Evolutionary conservation across 2,888 invertebrate genomes (phyloP), one percentile per base, ranked within the genome.

Genomic region (Callimorpha dominula): DNA sequence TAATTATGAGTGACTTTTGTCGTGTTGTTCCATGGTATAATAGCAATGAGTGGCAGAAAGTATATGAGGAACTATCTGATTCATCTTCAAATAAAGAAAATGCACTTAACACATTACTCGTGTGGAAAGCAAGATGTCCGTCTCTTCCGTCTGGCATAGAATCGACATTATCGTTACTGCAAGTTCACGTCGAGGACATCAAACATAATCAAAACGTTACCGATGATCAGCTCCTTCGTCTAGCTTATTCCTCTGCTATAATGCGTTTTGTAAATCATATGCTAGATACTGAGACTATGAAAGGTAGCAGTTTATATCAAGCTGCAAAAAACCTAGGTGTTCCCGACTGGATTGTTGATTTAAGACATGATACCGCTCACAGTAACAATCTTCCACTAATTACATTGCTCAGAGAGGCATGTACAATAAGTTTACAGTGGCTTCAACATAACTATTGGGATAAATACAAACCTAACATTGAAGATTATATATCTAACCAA

Each of bases 291-390:
- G 96, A 96, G 78, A 94, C 95, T 65, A 93, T 93, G 0, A 96
- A 96, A 85, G 95, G 96, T 31, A 93, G 93, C 7, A 93, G 96
- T 81, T 95, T 97, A 76, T 95, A 94, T 75, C 93, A 95, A 84
- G 96, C 97, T 52, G 97, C 97, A 0, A 95, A 95, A 78, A 96
- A 96, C 89, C 91, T 97, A 74, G 97, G 97, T 63, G 96, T 98
- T 62, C 98, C 98, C 0, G 96, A 97, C 76, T 98, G 98, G 98
- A 96, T 98, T 73, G 97, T 98, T 9, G 97, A 97, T 79, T 89
- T 98, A 70, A 96, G 98, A 70, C 98, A 98, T 89, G 97, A 97
- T 78, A 96, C 97, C 60, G 97, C 98, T 49, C 98, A 98, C 88
- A 96, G 96, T 71, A 96, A 97, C 78, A 96, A 96, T 76, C 90